Evolutionary conservation across 2,797 vertebrate genomes (phyloP), one percentile per base, ranked within the genome.

Genomic region (Cyprinella venusta): DNA sequence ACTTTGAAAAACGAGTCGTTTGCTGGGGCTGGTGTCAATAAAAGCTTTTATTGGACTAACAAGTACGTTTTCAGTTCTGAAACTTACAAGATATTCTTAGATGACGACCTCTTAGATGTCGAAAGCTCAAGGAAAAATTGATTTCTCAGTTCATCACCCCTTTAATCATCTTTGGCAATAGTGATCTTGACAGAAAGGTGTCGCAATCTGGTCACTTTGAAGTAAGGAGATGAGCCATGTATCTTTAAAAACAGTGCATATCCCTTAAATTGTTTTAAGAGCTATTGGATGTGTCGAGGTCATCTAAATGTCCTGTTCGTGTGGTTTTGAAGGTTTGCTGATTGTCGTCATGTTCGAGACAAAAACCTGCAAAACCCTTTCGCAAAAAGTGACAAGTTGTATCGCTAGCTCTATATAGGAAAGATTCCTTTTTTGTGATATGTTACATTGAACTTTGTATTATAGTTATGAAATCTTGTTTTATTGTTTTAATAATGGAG

Each of bases 321-420:
- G n/a, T 69, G 78, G 19, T 10, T 38, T 80, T 38, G 59, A 59
- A 59, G 8, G 1, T 80, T 80, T 59, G 10, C 18, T 45, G 67
- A 8, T 21, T 68, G 15, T 19, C 13, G 0, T 54, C 9, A 8
- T 5, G 2, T 18, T 59, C 19, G 50, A 56, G 78, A 69, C 9
- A 15, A 33, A 33, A 33, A 2, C 30, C 30, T 33, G 3, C 30
- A 42, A 75, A 52, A 21, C 67, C 36, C 26, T 67, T 33, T 30
- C 24, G 13, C n/a, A 54, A 45, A 45, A 45, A 19, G 33, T 9
- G 1, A 7, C 9, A 16, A 18, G 54, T n/a, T 56, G 54, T 56
- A 9, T 33, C 70, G 18, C 42, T 77, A 54, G 36, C 52, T 71
- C 18, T 80, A 80, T 61, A 80, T 80, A 48, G 10, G 42, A 30